These are phyloP conservation scores for Gymnoscopelus microlampas DNA, from an alignment of 2,797 vertebrate genomes.

Conservation along the genomic window DNA sequence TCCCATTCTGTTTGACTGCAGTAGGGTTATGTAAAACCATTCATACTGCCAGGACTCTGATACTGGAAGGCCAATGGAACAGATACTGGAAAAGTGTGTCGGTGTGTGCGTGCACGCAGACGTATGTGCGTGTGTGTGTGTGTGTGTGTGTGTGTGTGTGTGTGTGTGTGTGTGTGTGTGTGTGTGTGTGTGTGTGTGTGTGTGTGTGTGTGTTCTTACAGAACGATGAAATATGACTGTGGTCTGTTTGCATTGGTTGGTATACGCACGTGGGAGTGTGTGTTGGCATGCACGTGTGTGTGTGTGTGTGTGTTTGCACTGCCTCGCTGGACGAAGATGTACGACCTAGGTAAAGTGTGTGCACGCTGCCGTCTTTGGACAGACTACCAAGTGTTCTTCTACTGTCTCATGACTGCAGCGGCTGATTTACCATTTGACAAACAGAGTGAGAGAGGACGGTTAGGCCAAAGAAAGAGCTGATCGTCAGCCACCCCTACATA, in stretches of 20 bases:
- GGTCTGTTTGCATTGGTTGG: too few species aligned
- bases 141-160: conserved; percentile 17
- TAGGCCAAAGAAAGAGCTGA: not conserved
- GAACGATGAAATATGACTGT: not conserved
- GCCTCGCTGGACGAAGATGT: conserved; percentile 26
- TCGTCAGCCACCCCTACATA: too few species aligned
- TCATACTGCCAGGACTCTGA: conserved; percentile 51
- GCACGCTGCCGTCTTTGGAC: conserved; percentile 34
- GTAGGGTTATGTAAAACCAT: conserved; percentile 51
- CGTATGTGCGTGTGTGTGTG: conserved; percentile 15
- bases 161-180: conserved; percentile 14
- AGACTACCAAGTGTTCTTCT: not conserved
- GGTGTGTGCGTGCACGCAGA: not conserved
- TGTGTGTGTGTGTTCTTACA: conserved; percentile 7
- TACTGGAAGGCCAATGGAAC: conserved; percentile 44
- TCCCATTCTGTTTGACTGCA: conserved; percentile 27
- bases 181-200: conserved; percentile 15
- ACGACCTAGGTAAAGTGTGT: conserved; percentile 40
- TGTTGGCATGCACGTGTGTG: too few species aligned
- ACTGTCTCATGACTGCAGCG: not conserved
- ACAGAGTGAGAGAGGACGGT: not conserved
- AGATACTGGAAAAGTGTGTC: conserved; percentile 54
- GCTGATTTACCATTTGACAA: conserved; percentile 6
- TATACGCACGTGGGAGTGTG: too few species aligned
- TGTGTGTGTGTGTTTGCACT: conserved; percentile 31